A percentile compares a stretch with the other conserved stretches of the same genome.
Evolutionary conservation across 2,113 vertebrate species (phyloP).

Genomic region (Mirounga angustirostris): DNA sequence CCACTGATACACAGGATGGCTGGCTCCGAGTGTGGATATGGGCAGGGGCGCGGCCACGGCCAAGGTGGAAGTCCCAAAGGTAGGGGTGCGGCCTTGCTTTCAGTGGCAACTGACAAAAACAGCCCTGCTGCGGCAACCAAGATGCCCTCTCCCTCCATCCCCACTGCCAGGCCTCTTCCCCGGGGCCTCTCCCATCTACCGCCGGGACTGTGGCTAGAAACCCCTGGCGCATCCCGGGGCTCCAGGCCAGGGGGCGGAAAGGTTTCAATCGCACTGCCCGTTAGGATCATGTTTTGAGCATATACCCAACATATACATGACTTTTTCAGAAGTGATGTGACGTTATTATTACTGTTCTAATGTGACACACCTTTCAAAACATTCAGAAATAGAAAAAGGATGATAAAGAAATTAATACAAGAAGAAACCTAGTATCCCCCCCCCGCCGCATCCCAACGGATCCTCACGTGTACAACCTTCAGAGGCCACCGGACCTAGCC

Average conservation of each 20-base stretch:
- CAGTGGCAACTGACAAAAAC: neutral
- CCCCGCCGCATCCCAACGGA: fast-evolving
- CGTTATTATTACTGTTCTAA: neutral
- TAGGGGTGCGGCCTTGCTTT: neutral
- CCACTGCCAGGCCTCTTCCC: neutral
- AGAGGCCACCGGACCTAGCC: neutral
- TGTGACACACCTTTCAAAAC: neutral
- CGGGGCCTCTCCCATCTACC: neutral
- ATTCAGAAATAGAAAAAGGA: neutral
- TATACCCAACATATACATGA: no score
- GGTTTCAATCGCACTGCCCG: neutral
- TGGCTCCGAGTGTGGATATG: neutral
- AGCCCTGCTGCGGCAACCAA: neutral
- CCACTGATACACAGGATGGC: fast-evolving
- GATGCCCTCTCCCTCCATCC: neutral
- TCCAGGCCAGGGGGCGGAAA: neutral
- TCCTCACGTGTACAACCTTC: fast-evolving
- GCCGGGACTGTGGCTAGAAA: fast-evolving
- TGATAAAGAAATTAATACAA: neutral
- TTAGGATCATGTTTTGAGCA: neutral
- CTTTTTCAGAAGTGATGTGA: neutral
- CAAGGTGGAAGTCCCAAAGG: neutral
- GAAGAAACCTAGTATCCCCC: neutral
- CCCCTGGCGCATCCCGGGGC: neutral
- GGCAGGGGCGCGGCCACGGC: neutral